Conservation (phyloP, 53 echinoderm and acorn worm species). For the Astropecten irregularis region DNA sequence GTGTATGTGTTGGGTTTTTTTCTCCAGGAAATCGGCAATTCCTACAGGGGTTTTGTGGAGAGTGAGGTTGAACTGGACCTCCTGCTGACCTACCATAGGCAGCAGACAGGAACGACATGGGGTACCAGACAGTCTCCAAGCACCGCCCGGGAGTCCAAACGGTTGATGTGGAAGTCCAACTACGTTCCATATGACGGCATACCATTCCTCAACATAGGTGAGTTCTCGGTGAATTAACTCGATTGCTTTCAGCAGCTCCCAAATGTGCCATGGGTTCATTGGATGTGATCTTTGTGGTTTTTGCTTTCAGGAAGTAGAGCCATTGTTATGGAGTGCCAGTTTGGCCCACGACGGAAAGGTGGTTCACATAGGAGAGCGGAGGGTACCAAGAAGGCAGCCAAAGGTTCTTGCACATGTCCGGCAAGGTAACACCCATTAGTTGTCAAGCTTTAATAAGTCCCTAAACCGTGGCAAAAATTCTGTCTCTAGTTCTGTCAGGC, state of each 20-base stretch:
- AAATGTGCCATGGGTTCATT: not conserved
- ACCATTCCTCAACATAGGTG: slow-evolving; percentile 70
- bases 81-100: slow-evolving; percentile 64
- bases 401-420: slow-evolving; percentile 62
- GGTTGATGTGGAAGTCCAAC: slow-evolving; percentile 75
- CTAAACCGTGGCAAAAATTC: too few species aligned
- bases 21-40: slow-evolving; percentile 73
- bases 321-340: slow-evolving; percentile 73
- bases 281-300: not conserved
- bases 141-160: slow-evolving; percentile 55
- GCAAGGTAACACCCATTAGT: slow-evolving; percentile 68
- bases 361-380: slow-evolving; percentile 41
- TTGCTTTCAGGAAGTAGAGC: slow-evolving; percentile 66
- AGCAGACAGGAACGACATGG: slow-evolving; percentile 71
- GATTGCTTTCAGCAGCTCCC: too few species aligned
- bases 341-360: slow-evolving; percentile 68
- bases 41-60: slow-evolving; percentile 69
- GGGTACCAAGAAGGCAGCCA: slow-evolving; percentile 27
- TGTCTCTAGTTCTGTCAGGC: not conserved
- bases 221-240: not conserved
- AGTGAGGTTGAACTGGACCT: slow-evolving; percentile 66
- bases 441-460: too few species aligned
- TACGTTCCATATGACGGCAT: slow-evolving; percentile 76
- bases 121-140: slow-evolving; percentile 72
- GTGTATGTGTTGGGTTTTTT: too few species aligned